Evolutionary conservation across 2,113 vertebrate genomes (phyloP), one percentile per base, ranked within the genome.

Genomic region (Axis porcinus): DNA sequence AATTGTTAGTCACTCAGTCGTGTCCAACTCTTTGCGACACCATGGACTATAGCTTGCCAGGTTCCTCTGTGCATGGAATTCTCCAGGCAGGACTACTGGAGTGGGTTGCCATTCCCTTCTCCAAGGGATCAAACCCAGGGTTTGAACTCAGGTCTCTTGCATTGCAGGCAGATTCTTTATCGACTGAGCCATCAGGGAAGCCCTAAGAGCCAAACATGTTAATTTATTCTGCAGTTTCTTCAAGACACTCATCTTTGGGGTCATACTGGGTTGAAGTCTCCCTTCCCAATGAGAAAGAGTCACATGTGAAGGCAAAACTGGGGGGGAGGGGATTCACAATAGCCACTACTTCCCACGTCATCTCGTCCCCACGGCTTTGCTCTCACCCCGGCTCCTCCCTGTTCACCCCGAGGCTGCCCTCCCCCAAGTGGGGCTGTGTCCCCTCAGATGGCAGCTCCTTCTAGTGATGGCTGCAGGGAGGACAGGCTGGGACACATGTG

Each of bases 401-500:
- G 11, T 25, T 74, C 0, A 40, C 36, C 67, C 19, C 1, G 5
- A 1, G 0, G 21, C 21, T 74, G 36, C 70, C 21, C 67, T 6
- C 5, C 10, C 40, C 36, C 0, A 0, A 0, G 67, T 74, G 36
- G 10, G 67, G 21, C 36, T 40, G 10, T 40, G 67, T 43, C 36
- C 67, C 33, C 10, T 74, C 36, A 74, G 70, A 74, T 13, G 67
- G 19, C 5, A 40, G 21, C 67, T 74, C 67, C 67, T 40, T 40
- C 67, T 74, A 40, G 67, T 23, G 19, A 40, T 23, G 54, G 67
- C 67, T 40, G 21, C 67, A 25, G 36, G 67, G 67, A 40, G 67
- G 67, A 25, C 2, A 25, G 36, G 17, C n/a, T 1, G 17, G 64
- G 67, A 74, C 21, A 1, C 0, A 0, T 40, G 67, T 43, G 67